Evolutionary conservation across 1,140 invertebrate genomes (phyloP).

Genomic region (Gonatopus flavifemur): DNA sequence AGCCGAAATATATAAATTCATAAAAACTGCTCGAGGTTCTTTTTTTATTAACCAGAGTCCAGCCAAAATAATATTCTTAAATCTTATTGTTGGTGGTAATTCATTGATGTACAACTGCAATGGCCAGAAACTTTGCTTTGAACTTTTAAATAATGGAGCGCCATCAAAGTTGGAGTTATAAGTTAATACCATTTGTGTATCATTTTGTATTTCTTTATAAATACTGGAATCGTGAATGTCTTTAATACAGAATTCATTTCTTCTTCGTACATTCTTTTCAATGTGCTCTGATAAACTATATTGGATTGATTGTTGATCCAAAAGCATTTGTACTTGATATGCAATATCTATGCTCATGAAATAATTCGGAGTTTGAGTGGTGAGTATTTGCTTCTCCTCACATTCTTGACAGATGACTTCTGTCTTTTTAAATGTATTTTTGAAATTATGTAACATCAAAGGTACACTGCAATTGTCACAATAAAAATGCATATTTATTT

Average conservation of each 20-base stretch:
- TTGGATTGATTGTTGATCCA: neutral
- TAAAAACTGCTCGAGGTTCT: constrained; percentile 11
- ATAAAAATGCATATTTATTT: constrained; percentile 8
- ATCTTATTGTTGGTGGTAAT: constrained; percentile 12
- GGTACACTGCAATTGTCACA: constrained; percentile 8
- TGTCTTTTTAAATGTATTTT: neutral
- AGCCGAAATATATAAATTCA: constrained; percentile 18
- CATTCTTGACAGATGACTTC: neutral
- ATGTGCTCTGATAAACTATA: neutral
- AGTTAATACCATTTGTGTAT: neutral
- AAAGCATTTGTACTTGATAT: constrained; percentile 3
- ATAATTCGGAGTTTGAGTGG: neutral
- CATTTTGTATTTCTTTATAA: neutral
- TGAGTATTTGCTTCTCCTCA: constrained; percentile 1
- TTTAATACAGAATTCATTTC: neutral
- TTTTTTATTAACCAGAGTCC: constrained; percentile 15
- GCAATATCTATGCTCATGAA: constrained; percentile 3
- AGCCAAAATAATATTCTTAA: constrained; percentile 16
- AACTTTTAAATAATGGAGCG: constrained; percentile 16
- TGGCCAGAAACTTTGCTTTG: constrained; percentile 14
- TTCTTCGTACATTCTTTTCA: neutral
- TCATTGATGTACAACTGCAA: constrained; percentile 21
- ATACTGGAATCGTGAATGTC: neutral
- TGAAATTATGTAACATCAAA: constrained; percentile 3
- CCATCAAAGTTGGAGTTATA: constrained; percentile 21